phyloP scores from a whole-genome alignment of 2,113 vertebrate species.

The Paradisaea rubra region DNA sequence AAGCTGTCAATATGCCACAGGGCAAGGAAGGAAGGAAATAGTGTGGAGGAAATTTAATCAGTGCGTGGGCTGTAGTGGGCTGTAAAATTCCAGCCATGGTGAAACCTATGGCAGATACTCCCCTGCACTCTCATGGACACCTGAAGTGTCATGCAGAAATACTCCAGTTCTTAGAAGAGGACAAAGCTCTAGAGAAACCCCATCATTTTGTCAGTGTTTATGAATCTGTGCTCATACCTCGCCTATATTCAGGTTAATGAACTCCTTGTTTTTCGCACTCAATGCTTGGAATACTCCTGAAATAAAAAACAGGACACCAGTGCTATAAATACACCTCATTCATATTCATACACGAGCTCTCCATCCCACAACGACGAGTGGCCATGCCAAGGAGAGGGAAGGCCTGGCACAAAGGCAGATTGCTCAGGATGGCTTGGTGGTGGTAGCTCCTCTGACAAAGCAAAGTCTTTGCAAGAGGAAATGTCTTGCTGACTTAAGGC shows the following conservation, averaged over 20 bases:
- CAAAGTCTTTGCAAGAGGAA: neutral
- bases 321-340: neutral
- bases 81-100: neutral
- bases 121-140: neutral
- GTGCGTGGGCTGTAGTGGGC: accelerated
- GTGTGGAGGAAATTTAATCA: neutral
- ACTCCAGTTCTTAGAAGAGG: neutral
- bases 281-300: slow-evolving; percentile 72
- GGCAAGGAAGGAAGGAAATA: neutral
- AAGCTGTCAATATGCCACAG: neutral
- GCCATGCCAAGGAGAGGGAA: neutral
- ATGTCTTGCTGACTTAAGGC: neutral
- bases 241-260: slow-evolving; percentile 68
- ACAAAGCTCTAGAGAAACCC: neutral
- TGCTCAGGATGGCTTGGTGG: neutral
- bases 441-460: neutral
- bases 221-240: slow-evolving; percentile 60
- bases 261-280: slow-evolving; percentile 39
- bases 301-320: slow-evolving; percentile 1
- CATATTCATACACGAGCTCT: neutral
- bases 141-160: neutral
- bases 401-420: neutral
- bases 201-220: neutral
- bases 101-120: neutral
- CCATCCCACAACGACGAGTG: neutral